Evolutionary conservation across 1,140 invertebrate species (phyloP).

Genomic region (Arctopsyche grandis): DNA sequence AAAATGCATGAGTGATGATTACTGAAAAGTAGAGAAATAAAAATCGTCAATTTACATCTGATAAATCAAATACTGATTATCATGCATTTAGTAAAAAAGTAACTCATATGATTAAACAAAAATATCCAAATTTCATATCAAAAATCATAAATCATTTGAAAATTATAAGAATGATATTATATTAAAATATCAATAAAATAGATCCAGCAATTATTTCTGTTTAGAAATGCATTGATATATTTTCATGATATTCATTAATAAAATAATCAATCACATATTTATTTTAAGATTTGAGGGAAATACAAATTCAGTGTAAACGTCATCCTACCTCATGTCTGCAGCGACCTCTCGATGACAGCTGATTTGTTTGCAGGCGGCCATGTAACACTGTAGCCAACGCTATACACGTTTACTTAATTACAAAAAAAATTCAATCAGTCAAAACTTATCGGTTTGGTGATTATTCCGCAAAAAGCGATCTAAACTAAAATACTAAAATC

Average conservation of each 20-base stretch:
- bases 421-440: too few relatives aligned
- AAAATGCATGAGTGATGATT: constrained; percentile 23
- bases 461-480: too few relatives aligned
- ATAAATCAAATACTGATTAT: background rate
- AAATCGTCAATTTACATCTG: background rate
- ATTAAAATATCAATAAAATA: background rate
- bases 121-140: background rate
- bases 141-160: background rate
- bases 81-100: background rate
- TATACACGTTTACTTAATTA: too few relatives aligned
- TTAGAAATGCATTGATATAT: too few relatives aligned
- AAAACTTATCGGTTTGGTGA: too few relatives aligned
- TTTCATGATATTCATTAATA: background rate
- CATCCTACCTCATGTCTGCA: background rate
- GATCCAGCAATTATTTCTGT: too few relatives aligned
- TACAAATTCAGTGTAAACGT: too few relatives aligned
- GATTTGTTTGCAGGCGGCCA: constrained; percentile 23
- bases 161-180: background rate
- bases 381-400: background rate
- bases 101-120: background rate
- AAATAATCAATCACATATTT: background rate
- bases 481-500: too few relatives aligned
- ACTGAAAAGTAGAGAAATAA: constrained; percentile 13
- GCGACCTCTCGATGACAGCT: background rate
- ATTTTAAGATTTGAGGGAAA: background rate